These are phyloP conservation scores for Pollachius pollachius DNA, from an alignment of 2,113 vertebrate species.

Conservation along the genomic window DNA sequence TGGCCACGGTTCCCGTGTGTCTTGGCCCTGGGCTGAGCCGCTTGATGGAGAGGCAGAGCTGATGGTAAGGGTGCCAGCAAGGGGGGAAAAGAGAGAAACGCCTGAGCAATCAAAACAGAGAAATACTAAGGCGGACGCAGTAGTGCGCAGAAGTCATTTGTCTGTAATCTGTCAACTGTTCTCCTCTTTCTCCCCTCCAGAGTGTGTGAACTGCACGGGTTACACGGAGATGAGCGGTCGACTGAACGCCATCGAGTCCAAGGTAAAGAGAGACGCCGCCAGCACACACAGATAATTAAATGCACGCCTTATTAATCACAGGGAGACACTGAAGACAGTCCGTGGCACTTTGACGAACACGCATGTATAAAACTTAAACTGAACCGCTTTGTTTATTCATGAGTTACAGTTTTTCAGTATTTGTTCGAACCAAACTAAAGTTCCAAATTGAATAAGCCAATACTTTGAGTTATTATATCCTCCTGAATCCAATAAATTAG, in stretches of 20 bases:
- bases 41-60: conserved; percentile 13
- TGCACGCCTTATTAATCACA: too few relatives aligned
- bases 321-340: too few relatives aligned
- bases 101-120: conserved; percentile 3
- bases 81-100: conserved; percentile 9
- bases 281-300: too few relatives aligned
- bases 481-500: too few relatives aligned
- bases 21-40: conserved; percentile 35
- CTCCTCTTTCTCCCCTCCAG: conserved; percentile 57
- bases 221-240: conserved; percentile 82
- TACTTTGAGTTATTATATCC: too few relatives aligned
- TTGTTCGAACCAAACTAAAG: too few relatives aligned
- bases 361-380: too few relatives aligned
- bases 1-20: conserved; percentile 42
- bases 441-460: too few relatives aligned
- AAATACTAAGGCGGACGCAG: background rate
- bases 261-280: conserved; percentile 68
- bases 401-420: too few relatives aligned
- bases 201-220: conserved; percentile 92
- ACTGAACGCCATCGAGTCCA: conserved; percentile 83
- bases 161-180: conserved; percentile 22
- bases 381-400: too few relatives aligned
- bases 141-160: background rate
- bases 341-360: too few relatives aligned
- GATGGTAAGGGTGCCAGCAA: too few relatives aligned